A percentile compares a stretch with the other conserved stretches of the same genome.
Conservation (phyloP, 2,797 vertebrate genomes). For the Pipistrellus kuhlii region DNA sequence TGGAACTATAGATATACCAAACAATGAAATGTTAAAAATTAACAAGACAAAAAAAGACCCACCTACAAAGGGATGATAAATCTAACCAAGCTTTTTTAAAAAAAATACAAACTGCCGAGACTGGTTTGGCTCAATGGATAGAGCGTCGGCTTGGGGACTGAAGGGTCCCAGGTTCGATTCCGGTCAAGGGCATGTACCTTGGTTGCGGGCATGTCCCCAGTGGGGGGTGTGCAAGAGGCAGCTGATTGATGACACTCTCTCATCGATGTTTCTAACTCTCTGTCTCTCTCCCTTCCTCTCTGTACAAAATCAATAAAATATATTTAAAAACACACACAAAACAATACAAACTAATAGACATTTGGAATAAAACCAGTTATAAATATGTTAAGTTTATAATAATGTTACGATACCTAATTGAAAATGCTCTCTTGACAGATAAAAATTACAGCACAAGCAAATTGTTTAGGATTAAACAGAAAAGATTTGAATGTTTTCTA, state of each 20-base stretch:
- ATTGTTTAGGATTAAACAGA: background rate
- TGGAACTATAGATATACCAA: background rate
- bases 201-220: too few species aligned
- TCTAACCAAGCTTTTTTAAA: background rate
- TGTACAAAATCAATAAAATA: too few species aligned
- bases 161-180: too few species aligned
- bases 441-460: background rate
- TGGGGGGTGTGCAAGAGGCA: too few species aligned
- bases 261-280: too few species aligned
- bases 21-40: background rate
- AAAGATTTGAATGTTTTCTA: background rate
- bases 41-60: background rate
- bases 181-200: too few species aligned
- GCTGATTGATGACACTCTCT: too few species aligned
- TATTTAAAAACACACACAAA: background rate
- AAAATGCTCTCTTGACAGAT: constrained; percentile 1
- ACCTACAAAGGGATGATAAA: background rate
- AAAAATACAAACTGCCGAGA: background rate
- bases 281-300: too few species aligned
- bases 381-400: background rate
- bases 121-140: too few species aligned
- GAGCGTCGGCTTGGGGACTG: too few species aligned
- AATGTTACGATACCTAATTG: background rate
- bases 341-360: background rate
- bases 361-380: background rate